Percentiles rank a stretch among this genome's conserved stretches.
These are phyloP conservation scores for Origma solitaria DNA, from an alignment of 2,113 vertebrate species.

Conservation along the genomic window DNA sequence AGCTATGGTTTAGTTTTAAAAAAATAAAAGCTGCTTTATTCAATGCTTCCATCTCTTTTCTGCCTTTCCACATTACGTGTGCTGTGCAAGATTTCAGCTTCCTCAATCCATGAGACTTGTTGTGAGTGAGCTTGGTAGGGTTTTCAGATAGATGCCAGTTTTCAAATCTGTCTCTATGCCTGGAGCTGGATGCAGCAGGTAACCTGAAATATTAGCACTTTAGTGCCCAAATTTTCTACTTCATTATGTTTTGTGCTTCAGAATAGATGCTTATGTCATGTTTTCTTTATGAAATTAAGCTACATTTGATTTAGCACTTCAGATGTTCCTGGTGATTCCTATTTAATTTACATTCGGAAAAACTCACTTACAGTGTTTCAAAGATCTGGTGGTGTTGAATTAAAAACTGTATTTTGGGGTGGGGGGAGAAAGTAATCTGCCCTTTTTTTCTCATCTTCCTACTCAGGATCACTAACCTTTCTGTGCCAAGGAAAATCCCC, in stretches of 20 bases:
- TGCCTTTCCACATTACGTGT: neutral
- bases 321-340: neutral
- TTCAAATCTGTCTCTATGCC: neutral
- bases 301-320: neutral
- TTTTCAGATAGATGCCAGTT: neutral
- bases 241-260: neutral
- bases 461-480: neutral
- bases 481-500: neutral
- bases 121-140: neutral
- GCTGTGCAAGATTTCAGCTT: neutral
- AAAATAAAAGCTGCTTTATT: constrained; percentile 20
- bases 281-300: neutral
- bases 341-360: neutral
- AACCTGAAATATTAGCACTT: neutral
- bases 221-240: neutral
- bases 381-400: neutral
- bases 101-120: neutral
- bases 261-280: neutral
- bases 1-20: neutral
- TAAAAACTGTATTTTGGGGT: neutral
- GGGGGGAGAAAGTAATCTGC: neutral
- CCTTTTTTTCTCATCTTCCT: neutral
- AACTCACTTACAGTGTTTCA: neutral
- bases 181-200: neutral
- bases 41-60: neutral